Evolutionary conservation across 2,888 invertebrate species (phyloP).

Genomic region (Mesorhabditis sp.): DNA sequence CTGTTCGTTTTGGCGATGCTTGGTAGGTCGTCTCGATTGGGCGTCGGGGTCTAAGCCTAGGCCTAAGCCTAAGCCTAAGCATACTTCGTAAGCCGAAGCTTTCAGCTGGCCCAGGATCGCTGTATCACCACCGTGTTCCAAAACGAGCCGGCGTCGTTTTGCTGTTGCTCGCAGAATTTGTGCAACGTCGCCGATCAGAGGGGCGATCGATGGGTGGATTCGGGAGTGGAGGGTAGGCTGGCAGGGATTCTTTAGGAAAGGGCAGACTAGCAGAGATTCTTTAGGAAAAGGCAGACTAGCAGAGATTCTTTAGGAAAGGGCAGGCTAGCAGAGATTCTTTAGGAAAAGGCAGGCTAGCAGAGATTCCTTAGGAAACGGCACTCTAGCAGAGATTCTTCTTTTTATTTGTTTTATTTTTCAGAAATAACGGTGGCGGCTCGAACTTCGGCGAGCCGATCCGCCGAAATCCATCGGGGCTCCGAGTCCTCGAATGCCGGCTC

Average conservation of each 20-base stretch:
- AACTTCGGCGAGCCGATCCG: conserved; percentile 1
- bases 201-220: background rate
- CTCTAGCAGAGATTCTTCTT: no score
- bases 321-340: no score
- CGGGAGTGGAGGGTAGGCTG: no score
- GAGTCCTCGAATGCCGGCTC: background rate
- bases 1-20: conserved; percentile 1
- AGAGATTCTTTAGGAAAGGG: no score
- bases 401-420: background rate
- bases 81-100: no score
- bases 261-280: no score
- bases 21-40: background rate
- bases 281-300: no score
- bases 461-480: background rate
- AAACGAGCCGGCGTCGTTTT: background rate
- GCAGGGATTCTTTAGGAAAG: no score
- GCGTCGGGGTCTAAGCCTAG: background rate
- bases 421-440: background rate
- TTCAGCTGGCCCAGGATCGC: conserved; percentile 1
- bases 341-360: no score
- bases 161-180: conserved; percentile 4
- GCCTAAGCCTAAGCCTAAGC: background rate
- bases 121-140: background rate
- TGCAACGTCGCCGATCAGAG: conserved; percentile 5
- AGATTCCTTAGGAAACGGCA: no score